Percentiles rank a stretch among this genome's conserved stretches.
Evolutionary conservation across 2,888 invertebrate species (phyloP).

Genomic region (Thera britannica): DNA sequence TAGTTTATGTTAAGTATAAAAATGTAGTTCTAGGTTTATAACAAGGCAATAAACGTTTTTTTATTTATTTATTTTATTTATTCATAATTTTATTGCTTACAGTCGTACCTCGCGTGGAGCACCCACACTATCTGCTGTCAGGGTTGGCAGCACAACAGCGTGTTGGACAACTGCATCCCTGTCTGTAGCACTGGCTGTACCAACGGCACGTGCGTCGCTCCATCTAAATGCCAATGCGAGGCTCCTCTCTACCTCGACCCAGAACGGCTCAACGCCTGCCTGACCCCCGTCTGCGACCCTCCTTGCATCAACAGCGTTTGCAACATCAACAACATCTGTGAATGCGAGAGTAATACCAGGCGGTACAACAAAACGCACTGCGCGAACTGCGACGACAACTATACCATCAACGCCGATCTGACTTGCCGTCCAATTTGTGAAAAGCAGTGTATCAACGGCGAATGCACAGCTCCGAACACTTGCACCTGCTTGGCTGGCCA

Average conservation of each 20-base stretch:
- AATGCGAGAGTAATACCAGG: constrained; percentile 57
- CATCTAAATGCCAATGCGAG: constrained; percentile 67
- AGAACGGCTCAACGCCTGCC: constrained; percentile 60
- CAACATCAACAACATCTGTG: constrained; percentile 61
- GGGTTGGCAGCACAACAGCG: constrained; percentile 69
- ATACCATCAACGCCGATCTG: constrained; percentile 46
- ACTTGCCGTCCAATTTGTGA: constrained; percentile 48
- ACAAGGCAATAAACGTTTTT: no score
- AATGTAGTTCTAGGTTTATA: no score
- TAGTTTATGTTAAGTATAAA: no score
- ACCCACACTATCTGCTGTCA: constrained; percentile 68
- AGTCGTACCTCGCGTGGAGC: constrained; percentile 57
- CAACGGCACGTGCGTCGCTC: constrained; percentile 71
- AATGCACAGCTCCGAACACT: constrained; percentile 56
- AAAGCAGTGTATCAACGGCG: constrained; percentile 62
- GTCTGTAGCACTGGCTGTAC: constrained; percentile 78
- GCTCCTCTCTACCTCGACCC: constrained; percentile 61
- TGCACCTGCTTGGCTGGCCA: constrained; percentile 55
- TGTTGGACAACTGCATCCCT: constrained; percentile 70
- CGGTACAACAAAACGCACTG: constrained; percentile 63
- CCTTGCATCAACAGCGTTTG: constrained; percentile 68
- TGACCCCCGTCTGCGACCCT: constrained; percentile 58
- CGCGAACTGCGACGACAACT: constrained; percentile 55
- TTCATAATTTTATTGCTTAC: constrained; percentile 40
- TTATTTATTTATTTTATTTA: no score